Conservation (phyloP, 2,888 invertebrate genomes). For the Polydrusus cervinus region DNA sequence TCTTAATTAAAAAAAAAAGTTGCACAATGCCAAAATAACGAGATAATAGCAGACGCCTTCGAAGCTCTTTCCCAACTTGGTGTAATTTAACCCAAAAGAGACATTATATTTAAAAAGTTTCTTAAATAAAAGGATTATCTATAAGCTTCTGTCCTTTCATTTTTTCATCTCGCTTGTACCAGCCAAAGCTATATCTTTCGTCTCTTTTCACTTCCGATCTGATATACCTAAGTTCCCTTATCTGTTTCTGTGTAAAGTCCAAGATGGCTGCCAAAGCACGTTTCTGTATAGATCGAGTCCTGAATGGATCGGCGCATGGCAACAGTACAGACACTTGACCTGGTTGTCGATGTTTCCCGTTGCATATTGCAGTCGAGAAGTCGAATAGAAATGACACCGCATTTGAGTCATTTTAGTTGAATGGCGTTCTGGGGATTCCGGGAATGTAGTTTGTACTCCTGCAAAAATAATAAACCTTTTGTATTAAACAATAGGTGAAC, state of each 20-base stretch:
- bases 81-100: conserved; percentile 30
- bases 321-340: conserved; percentile 44
- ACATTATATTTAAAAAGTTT: conserved; percentile 40
- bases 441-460: conserved; percentile 37
- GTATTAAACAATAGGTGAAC: conserved; percentile 4
- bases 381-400: conserved; percentile 44
- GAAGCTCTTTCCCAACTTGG: conserved; percentile 17
- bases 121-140: conserved; percentile 26
- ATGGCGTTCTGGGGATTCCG: conserved; percentile 48
- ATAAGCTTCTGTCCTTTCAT: conserved; percentile 33
- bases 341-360: conserved; percentile 45
- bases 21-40: conserved; percentile 2
- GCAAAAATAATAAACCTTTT: conserved; percentile 47
- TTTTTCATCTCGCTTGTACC: not conserved
- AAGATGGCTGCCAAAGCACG: conserved; percentile 50
- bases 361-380: conserved; percentile 51
- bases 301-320: conserved; percentile 45
- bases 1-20: conserved; percentile 15
- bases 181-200: not conserved
- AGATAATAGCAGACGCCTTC: conserved; percentile 20
- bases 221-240: conserved; percentile 47
- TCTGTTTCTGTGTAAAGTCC: conserved; percentile 46
- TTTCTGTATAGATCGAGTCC: conserved; percentile 48
- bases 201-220: conserved; percentile 24
- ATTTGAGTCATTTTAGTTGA: conserved; percentile 33